phyloP scores from a whole-genome alignment of 2,113 vertebrate genomes.

The Dromas ardeola region DNA sequence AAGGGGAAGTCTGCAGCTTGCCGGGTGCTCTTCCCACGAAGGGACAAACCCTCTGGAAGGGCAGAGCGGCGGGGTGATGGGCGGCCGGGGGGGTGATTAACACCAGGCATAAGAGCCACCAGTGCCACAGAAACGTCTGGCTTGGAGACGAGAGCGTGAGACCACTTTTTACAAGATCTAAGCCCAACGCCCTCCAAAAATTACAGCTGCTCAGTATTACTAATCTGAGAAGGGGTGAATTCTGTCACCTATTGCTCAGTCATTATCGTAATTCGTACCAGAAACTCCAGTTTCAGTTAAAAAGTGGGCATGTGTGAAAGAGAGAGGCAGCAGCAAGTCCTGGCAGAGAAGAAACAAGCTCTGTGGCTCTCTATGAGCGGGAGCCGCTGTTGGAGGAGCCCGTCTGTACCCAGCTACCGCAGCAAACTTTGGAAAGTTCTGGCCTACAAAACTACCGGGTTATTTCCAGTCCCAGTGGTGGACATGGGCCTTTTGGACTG shows the following conservation, averaged over 20 bases:
- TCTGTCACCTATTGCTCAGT: background rate
- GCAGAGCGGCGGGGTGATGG: rapidly evolving
- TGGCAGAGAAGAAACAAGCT: background rate
- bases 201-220: background rate
- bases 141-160: background rate
- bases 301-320: background rate
- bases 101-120: background rate
- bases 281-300: background rate
- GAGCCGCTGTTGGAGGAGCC: background rate
- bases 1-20: background rate
- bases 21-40: background rate
- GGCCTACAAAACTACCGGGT: background rate
- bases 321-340: background rate
- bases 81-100: background rate
- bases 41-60: too few species aligned
- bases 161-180: background rate
- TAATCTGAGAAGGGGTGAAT: background rate
- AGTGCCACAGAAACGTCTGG: background rate
- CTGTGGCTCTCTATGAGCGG: background rate
- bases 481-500: background rate
- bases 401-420: background rate
- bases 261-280: background rate
- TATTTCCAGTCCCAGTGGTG: background rate
- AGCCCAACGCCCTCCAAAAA: background rate
- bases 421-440: background rate